These are phyloP conservation scores for Bettongia penicillata DNA, from an alignment of 2,113 vertebrate genomes.

Conservation along the genomic window DNA sequence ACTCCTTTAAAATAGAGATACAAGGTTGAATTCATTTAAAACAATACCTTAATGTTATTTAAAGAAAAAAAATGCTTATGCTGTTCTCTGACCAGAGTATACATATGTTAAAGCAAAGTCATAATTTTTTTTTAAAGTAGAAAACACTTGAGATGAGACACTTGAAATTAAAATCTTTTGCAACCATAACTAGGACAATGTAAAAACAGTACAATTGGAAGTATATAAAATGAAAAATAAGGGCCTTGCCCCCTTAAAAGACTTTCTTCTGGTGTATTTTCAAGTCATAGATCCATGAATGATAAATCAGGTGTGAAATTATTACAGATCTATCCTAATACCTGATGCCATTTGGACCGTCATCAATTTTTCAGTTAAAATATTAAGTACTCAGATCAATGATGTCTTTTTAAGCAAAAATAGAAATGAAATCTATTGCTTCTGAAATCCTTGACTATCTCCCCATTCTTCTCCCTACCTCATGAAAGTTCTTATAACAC, in stretches of 20 bases:
- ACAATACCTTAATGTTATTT: neutral
- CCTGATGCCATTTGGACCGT: neutral
- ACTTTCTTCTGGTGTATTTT: neutral
- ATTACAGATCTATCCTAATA: constrained; percentile 37
- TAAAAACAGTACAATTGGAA: constrained; percentile 30
- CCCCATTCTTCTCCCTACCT: neutral
- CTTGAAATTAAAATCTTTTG: constrained; percentile 3
- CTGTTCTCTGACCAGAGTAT: neutral
- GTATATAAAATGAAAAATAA: constrained; percentile 18
- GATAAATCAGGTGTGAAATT: constrained; percentile 57
- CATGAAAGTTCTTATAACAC: neutral
- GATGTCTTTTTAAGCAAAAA: neutral
- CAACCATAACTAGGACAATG: neutral
- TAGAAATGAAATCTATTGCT: neutral
- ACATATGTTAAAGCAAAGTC: neutral
- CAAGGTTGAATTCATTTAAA: neutral
- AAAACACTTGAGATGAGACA: constrained; percentile 26
- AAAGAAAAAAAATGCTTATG: neutral
- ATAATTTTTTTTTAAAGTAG: neutral
- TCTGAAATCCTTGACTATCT: neutral
- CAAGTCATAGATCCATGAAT: constrained; percentile 15
- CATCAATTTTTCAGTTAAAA: constrained; percentile 27
- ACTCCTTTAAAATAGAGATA: neutral
- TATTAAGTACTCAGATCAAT: neutral
- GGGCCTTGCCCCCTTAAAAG: neutral